Evolutionary conservation across 2,888 invertebrate species (phyloP).

Genomic region (Drosophila basisetae): DNA sequence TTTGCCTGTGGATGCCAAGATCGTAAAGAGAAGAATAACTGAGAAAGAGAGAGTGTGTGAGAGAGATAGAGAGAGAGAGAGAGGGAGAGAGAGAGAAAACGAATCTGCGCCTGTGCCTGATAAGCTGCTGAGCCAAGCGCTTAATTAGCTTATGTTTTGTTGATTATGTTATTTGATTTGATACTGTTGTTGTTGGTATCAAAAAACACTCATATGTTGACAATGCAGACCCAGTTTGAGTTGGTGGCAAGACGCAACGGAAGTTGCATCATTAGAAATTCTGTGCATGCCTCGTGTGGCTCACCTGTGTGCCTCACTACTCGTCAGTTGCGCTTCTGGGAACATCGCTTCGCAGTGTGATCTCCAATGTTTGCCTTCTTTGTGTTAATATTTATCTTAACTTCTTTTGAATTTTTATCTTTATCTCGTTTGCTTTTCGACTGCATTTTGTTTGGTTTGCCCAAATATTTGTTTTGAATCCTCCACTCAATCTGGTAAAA

Average conservation of each 20-base stretch:
- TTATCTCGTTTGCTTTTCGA: conserved; percentile 29
- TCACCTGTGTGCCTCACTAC: conserved; percentile 27
- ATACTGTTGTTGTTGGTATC: conserved; percentile 15
- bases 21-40: conserved; percentile 18
- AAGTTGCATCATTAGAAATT: conserved; percentile 75
- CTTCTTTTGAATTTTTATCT: conserved; percentile 4
- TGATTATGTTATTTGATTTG: conserved; percentile 49
- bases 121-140: conserved; percentile 49
- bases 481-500: conserved; percentile 21
- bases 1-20: conserved; percentile 67
- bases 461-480: conserved; percentile 55
- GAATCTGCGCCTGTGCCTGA: conserved; percentile 40
- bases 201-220: conserved; percentile 8
- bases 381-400: conserved; percentile 17
- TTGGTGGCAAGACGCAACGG: conserved; percentile 47
- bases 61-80: neutral
- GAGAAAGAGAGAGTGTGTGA: conserved; percentile 19
- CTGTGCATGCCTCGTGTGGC: conserved; percentile 52
- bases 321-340: conserved; percentile 31
- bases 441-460: conserved; percentile 6
- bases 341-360: conserved; percentile 20
- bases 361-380: conserved; percentile 12
- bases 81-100: conserved; percentile 1
- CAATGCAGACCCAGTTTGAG: conserved; percentile 5
- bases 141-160: conserved; percentile 49